Base-by-base conservation (phyloP, 2,797 vertebrate species). In the Setipinna tenuifilis region DNA sequence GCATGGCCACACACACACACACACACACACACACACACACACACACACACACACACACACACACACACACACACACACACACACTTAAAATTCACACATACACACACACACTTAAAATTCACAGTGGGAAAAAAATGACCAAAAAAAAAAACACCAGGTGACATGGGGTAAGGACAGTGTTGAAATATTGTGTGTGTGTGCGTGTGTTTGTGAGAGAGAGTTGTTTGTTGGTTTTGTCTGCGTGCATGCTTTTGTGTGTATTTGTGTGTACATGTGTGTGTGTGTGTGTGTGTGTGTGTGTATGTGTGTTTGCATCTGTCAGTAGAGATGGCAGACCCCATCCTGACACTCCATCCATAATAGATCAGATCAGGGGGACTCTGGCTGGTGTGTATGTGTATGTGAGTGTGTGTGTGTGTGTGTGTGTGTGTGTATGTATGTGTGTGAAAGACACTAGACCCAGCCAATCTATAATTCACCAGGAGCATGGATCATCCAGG, bases 391-490 rank as follows among this genome's bases (percentile, higher is more conserved):
- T 61, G 57, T 58, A 10, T 59, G 58, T 59, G 14, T 58, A 14
- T 59, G 58, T 59, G 58, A 17, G 46, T 59, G 58, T 44, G 46
- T 54, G 81, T 25, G 46, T 23, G 19, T 57, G 81, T 14, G 81
- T n/a, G 81, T 48, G 71, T 78, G 75, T 81, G 75, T 48, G 41
- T 46, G 78, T 46, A 19, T 81, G 80, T 81, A 16, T 81, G 78
- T 48, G 19, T 23, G 78, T 83, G 57, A 10, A 12, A 31, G 44
- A 16, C 61, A 83, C 23, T 23, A 58, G 25, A 57, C 46, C 48
- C 50, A 54, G 28, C 6, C 65, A 23, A 84, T 84, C 25, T 57
- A 71, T 84, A 54, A 84, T 75, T 57, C 48, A 84, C 50, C n/a
- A 44, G 48, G 83, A 71, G 59, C 46, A 31, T 46, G 65, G 83